Evolutionary conservation across 2,113 vertebrate genomes (phyloP).

Genomic region (Leucopsar rothschildi): DNA sequence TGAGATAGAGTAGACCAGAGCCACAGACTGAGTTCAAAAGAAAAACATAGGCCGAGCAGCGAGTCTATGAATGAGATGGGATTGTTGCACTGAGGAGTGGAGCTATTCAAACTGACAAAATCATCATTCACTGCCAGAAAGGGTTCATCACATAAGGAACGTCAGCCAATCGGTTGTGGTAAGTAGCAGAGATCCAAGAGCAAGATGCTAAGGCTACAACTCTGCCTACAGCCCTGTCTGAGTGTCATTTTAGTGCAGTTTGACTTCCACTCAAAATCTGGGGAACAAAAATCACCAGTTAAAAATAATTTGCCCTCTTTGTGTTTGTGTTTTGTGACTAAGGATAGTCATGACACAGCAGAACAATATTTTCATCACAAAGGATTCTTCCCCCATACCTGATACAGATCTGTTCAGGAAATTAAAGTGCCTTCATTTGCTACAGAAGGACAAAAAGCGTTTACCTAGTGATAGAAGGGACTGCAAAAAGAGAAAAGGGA

Average conservation of each 20-base stretch:
- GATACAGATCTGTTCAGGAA: neutral
- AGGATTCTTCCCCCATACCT: neutral
- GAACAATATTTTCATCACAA: neutral
- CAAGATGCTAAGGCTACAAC: neutral
- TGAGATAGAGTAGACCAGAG: neutral
- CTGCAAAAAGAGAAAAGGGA: neutral
- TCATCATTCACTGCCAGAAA: neutral
- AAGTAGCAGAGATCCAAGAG: neutral
- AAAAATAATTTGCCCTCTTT: neutral
- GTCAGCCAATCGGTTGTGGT: accelerated
- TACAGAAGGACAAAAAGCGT: neutral
- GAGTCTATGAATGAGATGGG: neutral
- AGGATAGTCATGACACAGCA: neutral
- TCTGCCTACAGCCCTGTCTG: neutral
- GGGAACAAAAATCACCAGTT: neutral
- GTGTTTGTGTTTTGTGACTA: neutral
- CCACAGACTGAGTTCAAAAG: neutral
- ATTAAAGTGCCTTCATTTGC: neutral
- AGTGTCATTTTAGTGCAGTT: neutral
- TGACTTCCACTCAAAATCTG: neutral
- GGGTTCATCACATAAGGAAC: neutral
- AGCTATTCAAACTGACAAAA: neutral
- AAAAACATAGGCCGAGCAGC: neutral
- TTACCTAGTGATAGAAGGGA: neutral
- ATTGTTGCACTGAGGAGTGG: neutral